These are phyloP conservation scores for Alviniconcha strummeri DNA, from an alignment of 2,888 invertebrate genomes.

Conservation along the genomic window DNA sequence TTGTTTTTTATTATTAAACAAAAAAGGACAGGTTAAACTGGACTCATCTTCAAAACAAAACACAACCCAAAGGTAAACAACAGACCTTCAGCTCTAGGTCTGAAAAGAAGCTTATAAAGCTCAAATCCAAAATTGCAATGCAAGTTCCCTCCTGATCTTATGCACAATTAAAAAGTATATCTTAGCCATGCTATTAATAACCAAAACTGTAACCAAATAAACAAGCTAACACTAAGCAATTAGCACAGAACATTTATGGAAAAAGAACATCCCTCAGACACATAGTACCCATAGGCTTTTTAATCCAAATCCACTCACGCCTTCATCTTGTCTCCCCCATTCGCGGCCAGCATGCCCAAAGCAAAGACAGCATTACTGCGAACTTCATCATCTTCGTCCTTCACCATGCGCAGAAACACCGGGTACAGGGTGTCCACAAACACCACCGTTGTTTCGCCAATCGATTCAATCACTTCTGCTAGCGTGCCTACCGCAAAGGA, in stretches of 20 bases:
- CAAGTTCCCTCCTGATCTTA: too few relatives aligned
- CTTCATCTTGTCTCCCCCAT: constrained; percentile 75
- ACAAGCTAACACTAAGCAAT: neutral
- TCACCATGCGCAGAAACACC: constrained; percentile 79
- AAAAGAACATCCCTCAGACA: too few relatives aligned
- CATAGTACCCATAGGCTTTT: too few relatives aligned
- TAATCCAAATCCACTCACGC: constrained; percentile 22
- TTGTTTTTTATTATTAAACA: too few relatives aligned
- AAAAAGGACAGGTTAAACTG: too few relatives aligned
- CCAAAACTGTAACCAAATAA: neutral
- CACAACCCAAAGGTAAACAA: too few relatives aligned
- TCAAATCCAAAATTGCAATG: too few relatives aligned
- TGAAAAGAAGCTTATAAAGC: too few relatives aligned
- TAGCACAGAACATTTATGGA: neutral
- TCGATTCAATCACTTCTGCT: constrained; percentile 82
- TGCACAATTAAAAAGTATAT: too few relatives aligned
- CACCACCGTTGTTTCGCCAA: constrained; percentile 75
- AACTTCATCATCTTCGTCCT: constrained; percentile 82
- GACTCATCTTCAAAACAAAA: too few relatives aligned
- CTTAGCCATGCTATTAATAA: neutral
- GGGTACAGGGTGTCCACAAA: constrained; percentile 81
- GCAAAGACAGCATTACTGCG: constrained; percentile 86
- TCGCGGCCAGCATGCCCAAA: constrained; percentile 83
- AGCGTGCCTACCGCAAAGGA: constrained; percentile 85
- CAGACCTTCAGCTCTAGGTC: too few relatives aligned